A percentile compares a stretch with the other conserved stretches of the same genome.
These are phyloP conservation scores for Caenorhabditis remanei DNA, from an alignment of 1,140 invertebrate species.

Conservation along the genomic window DNA sequence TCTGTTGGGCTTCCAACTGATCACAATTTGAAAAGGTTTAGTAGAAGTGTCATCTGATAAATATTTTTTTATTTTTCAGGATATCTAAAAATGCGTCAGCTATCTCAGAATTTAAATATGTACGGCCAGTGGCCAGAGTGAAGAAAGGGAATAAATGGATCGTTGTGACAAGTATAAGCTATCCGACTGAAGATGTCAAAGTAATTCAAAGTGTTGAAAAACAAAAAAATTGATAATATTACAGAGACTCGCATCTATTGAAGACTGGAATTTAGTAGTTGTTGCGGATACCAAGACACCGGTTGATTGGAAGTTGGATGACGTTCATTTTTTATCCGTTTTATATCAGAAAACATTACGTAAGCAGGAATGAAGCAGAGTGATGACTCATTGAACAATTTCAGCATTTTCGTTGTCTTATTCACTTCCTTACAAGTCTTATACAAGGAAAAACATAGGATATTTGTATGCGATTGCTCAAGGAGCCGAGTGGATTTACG, in stretches of 20 bases:
- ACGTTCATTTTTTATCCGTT: constrained; percentile 61
- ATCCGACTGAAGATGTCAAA: constrained; percentile 62
- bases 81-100: too few relatives aligned
- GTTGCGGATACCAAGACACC: constrained; percentile 66
- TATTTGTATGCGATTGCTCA: constrained; percentile 73
- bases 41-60: too few relatives aligned
- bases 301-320: constrained; percentile 47
- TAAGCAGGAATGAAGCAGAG: background rate
- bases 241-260: constrained; percentile 25
- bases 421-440: constrained; percentile 63
- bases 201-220: background rate
- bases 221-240: background rate
- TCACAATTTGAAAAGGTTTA: too few relatives aligned
- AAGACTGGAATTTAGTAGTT: constrained; percentile 63
- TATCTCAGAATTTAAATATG: too few relatives aligned
- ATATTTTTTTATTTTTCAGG: too few relatives aligned
- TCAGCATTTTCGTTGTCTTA: constrained; percentile 59
- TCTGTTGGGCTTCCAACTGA: too few relatives aligned
- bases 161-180: constrained; percentile 60
- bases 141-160: constrained; percentile 64
- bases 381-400: constrained; percentile 1
- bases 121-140: background rate
- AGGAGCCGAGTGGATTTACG: constrained; percentile 78
- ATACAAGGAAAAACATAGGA: constrained; percentile 70
- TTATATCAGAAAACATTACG: constrained; percentile 58